Evolutionary conservation across 2,888 invertebrate species (phyloP), one percentile per base, ranked within the genome.

Genomic region (Hyles lineata): DNA sequence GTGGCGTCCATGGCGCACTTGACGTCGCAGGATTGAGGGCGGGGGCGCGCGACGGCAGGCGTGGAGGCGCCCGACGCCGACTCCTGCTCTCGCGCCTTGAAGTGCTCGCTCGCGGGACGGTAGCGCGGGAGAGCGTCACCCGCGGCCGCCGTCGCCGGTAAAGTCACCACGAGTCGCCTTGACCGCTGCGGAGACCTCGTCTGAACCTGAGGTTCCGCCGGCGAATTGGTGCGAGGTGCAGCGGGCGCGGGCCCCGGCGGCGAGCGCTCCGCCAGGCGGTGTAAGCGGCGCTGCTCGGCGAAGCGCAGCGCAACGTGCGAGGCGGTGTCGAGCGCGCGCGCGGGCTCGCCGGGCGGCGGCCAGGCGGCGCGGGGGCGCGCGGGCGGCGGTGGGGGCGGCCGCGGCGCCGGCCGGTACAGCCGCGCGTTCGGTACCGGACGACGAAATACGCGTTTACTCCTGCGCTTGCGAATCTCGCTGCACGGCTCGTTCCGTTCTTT

Each of bases 381-480:
- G 71, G 82, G 80, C 69, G 86, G 85, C 32, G 83, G 83, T 25
- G 80, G 79, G 15, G 79, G 76, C 32, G 79, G 86, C 71, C 82
- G 80, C 58, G 88, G 87, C 59, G 81, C 85, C 21, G 91, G 90
- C 76, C 87, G 85, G 86, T 92, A 92, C 76, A 92, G 84, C 15
- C 92, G 89, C 76, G 90, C 77, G 85, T 92, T 92, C 73, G 92
- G 91, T 76, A 89, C 86, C 63, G 77, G 82, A 9, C 85, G 85
- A 43, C 83, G 82, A 74, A 81, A 85, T 73, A 80, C 79, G 74
- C 82, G 86, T 76, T 82, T 84, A 63, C 77, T 81, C 55, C 82
- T 83, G 25, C 80, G 79, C 25, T 76, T 77, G 35, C 82, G 82
- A 19, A 73, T 72, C 71, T 79, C 74, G 52, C 73, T 29, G 25